Percentiles rank a stretch among this genome's conserved stretches.
These are phyloP conservation scores for Glaucopsyche alexis DNA, from an alignment of 2,888 invertebrate species.

Conservation along the genomic window DNA sequence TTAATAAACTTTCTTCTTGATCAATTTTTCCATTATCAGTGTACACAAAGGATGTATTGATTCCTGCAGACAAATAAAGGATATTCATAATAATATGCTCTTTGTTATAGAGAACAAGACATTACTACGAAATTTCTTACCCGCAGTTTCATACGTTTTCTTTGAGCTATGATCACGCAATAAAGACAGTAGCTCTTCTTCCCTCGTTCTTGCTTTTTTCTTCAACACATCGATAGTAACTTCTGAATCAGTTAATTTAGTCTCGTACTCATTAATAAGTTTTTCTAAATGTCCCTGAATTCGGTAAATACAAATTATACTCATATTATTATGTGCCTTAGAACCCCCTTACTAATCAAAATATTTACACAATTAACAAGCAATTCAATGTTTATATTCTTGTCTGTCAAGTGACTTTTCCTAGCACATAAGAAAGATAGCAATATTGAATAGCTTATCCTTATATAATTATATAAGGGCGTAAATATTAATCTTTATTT, in stretches of 20 bases:
- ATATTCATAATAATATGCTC: not conserved
- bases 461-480: too few relatives aligned
- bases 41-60: constrained; percentile 13
- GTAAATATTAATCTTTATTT: not conserved
- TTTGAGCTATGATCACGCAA: constrained; percentile 59
- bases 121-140: not conserved
- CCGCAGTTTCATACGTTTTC: constrained; percentile 40
- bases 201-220: constrained; percentile 73
- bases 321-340: not conserved
- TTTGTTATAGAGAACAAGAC: not conserved
- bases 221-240: constrained; percentile 75
- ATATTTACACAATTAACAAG: not conserved
- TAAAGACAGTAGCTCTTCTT: constrained; percentile 74
- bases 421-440: too few relatives aligned
- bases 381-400: too few relatives aligned
- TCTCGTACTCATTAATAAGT: constrained; percentile 51
- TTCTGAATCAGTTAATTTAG: constrained; percentile 69
- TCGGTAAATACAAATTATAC: not conserved
- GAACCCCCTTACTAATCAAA: not conserved
- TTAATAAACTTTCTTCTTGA: constrained; percentile 38
- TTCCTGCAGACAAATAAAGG: constrained; percentile 9
- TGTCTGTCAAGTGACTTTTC: too few relatives aligned
- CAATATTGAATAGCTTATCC: not conserved
- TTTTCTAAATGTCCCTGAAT: constrained; percentile 55
- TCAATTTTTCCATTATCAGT: constrained; percentile 37